phyloP scores from a whole-genome alignment of 2,888 invertebrate genomes.

The Axea sp. region DNA sequence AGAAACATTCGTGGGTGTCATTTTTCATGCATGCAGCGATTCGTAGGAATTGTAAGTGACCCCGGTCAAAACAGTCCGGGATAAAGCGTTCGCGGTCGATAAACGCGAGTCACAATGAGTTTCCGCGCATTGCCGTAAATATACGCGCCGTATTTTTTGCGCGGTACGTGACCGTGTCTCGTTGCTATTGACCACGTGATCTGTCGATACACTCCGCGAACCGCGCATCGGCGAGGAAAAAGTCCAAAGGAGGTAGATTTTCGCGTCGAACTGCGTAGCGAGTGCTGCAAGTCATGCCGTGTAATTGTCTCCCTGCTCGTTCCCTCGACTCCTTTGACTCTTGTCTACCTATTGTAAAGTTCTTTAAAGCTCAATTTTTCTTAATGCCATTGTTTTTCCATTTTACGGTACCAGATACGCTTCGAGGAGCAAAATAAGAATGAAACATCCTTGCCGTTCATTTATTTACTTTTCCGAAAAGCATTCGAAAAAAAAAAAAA shows the following conservation, averaged over 20 bases:
- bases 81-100: constrained; percentile 39
- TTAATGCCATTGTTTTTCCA: not conserved
- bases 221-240: constrained; percentile 40
- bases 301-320: constrained; percentile 76
- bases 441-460: not conserved
- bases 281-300: constrained; percentile 77
- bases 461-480: not conserved
- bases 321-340: too few relatives aligned
- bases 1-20: constrained; percentile 4
- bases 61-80: constrained; percentile 11
- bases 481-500: not conserved
- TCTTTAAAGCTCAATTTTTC: constrained; percentile 6
- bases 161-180: constrained; percentile 49
- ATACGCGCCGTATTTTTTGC: constrained; percentile 29
- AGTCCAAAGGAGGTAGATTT: constrained; percentile 63
- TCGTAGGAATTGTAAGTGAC: constrained; percentile 41
- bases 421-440: not conserved
- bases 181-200: constrained; percentile 54
- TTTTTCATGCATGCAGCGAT: constrained; percentile 12
- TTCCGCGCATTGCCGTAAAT: constrained; percentile 32
- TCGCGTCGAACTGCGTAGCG: constrained; percentile 67
- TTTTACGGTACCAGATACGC: not conserved
- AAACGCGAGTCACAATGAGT: constrained; percentile 53
- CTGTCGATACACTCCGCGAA: constrained; percentile 27
- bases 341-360: too few relatives aligned